Percentiles rank a stretch among this genome's conserved stretches.
These are phyloP conservation scores for Hoplias malabaricus DNA, from an alignment of 2,113 vertebrate genomes.

Conservation along the genomic window DNA sequence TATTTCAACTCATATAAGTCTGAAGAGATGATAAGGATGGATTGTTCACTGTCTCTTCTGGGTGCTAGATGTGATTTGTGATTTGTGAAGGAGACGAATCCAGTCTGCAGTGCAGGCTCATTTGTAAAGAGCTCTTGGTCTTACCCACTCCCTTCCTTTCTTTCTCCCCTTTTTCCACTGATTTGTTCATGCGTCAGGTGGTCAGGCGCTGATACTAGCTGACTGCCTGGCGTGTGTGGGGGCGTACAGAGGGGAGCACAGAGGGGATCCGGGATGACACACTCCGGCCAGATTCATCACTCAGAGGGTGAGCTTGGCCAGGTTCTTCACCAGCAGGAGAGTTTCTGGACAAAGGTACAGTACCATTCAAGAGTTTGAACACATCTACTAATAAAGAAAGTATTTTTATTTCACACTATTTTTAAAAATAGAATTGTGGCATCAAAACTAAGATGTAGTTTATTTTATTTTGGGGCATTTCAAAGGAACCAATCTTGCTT, in stretches of 20 bases:
- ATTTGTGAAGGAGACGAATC: not conserved
- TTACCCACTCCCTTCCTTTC: not conserved
- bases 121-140: not conserved
- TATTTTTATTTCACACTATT: no score
- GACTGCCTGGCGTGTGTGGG: not conserved
- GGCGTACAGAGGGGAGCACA: not conserved
- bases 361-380: not conserved
- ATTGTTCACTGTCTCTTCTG: not conserved
- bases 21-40: not conserved
- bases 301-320: not conserved
- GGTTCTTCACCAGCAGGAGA: not conserved
- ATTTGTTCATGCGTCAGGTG: slow-evolving; percentile 9
- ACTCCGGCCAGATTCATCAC: not conserved
- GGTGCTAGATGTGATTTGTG: not conserved
- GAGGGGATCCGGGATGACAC: not conserved
- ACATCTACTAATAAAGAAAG: no score
- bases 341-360: not conserved
- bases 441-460: no score
- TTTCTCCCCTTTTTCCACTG: not conserved
- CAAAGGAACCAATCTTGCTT: no score
- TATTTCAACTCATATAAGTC: not conserved
- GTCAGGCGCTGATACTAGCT: not conserved
- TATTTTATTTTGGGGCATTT: no score
- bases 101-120: not conserved
- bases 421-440: no score